Conservation (phyloP, 2,113 vertebrate species). For the Notothenia rossii region DNA sequence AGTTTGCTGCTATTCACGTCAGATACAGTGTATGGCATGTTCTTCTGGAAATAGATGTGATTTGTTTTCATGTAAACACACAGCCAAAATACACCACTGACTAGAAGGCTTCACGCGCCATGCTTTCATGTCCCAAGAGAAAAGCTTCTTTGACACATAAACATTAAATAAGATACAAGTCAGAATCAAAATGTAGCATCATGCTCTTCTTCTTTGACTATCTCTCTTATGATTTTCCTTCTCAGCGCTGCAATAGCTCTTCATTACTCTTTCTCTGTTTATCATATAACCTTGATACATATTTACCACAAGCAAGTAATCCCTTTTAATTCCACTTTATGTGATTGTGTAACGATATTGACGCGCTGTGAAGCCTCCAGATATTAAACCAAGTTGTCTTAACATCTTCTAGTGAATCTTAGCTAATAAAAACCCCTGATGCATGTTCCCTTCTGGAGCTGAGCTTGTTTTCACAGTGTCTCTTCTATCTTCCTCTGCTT, state of each 20-base stretch:
- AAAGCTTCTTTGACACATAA: background rate
- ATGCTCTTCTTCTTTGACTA: background rate
- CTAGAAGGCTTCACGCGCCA: background rate
- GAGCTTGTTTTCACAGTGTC: constrained; percentile 50
- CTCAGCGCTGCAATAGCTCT: background rate
- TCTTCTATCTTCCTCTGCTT: constrained; percentile 62
- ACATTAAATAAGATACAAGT: background rate
- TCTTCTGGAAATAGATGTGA: background rate
- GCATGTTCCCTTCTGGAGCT: constrained; percentile 32
- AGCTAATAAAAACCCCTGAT: background rate
- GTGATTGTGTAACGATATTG: background rate
- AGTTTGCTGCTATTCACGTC: constrained; percentile 3
- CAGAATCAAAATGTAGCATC: no score
- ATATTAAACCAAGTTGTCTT: background rate
- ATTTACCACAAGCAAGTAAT: constrained; percentile 18
- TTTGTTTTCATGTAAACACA: background rate
- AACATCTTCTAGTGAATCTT: background rate
- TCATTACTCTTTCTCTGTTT: background rate
- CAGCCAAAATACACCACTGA: background rate
- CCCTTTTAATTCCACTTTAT: background rate
- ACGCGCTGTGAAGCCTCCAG: background rate
- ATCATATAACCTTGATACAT: background rate
- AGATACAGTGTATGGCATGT: background rate
- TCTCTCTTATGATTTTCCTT: constrained; percentile 1
- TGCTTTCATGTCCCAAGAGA: background rate